Conservation (phyloP, 2,113 vertebrate genomes). For the Dasypus novemcinctus region DNA sequence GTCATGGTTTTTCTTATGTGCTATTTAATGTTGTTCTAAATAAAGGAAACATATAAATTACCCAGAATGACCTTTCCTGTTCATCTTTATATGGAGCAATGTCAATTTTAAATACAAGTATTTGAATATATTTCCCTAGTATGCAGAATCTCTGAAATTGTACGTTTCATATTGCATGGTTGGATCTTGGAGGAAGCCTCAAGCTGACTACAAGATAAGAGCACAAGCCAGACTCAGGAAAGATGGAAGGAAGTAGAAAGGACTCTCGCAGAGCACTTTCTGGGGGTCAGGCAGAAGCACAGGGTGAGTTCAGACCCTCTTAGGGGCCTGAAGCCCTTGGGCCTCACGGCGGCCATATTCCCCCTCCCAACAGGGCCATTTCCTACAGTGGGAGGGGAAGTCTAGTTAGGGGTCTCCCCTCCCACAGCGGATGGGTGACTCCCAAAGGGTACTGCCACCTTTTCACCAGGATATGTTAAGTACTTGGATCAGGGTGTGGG, state of each 20-base stretch:
- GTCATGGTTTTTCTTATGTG: not conserved
- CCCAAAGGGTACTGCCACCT: not conserved
- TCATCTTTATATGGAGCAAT: not conserved
- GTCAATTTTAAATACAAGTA: not conserved
- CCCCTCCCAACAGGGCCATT: too few species aligned
- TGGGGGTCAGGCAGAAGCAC: not conserved
- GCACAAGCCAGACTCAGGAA: not conserved
- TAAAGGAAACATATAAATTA: not conserved
- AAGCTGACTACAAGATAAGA: not conserved
- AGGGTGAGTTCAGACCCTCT: not conserved
- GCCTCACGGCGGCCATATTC: not conserved
- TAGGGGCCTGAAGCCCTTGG: not conserved
- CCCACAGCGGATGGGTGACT: not conserved
- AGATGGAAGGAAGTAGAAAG: not conserved
- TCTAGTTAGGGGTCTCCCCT: not conserved
- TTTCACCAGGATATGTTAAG: not conserved
- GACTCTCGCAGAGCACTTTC: not conserved
- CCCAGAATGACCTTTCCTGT: not conserved
- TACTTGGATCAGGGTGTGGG: not conserved
- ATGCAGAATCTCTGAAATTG: not conserved
- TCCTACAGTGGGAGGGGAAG: not conserved
- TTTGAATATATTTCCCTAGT: not conserved
- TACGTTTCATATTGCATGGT: not conserved
- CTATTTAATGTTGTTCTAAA: constrained; percentile 5
- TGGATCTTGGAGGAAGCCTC: not conserved